Percentiles rank a stretch among this genome's conserved stretches.
Evolutionary conservation across 2,113 vertebrate genomes (phyloP).

Genomic region (Upupa epops): DNA sequence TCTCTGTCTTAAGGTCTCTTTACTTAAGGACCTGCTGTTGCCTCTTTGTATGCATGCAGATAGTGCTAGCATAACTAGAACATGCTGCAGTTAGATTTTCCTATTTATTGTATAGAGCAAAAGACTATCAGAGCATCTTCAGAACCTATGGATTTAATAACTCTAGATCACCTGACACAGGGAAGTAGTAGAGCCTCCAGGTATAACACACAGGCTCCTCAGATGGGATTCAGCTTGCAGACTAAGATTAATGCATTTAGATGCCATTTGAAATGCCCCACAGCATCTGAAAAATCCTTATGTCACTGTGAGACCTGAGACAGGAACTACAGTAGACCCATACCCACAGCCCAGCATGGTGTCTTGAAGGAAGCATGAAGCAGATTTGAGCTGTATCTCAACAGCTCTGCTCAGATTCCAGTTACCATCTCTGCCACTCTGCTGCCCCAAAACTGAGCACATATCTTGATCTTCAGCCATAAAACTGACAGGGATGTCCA

Average conservation of each 20-base stretch:
- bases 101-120: neutral
- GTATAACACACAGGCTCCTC: neutral
- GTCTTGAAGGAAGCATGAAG: rapidly evolving
- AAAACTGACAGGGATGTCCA: neutral
- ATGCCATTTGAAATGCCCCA: neutral
- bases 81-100: neutral
- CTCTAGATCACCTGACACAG: neutral
- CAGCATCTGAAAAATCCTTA: neutral
- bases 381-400: neutral
- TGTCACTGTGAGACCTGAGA: neutral
- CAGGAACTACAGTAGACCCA: neutral
- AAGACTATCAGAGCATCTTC: rapidly evolving
- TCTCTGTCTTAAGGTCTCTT: neutral
- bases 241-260: neutral
- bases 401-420: rapidly evolving
- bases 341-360: neutral
- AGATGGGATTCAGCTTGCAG: neutral
- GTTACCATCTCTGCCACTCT: neutral
- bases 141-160: neutral
- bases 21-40: neutral
- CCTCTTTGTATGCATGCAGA: neutral
- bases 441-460: neutral
- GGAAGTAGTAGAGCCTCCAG: neutral
- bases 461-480: neutral
- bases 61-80: neutral